Evolutionary conservation across 2,113 vertebrate species (phyloP).

Genomic region (Toxotes jaculatrix): DNA sequence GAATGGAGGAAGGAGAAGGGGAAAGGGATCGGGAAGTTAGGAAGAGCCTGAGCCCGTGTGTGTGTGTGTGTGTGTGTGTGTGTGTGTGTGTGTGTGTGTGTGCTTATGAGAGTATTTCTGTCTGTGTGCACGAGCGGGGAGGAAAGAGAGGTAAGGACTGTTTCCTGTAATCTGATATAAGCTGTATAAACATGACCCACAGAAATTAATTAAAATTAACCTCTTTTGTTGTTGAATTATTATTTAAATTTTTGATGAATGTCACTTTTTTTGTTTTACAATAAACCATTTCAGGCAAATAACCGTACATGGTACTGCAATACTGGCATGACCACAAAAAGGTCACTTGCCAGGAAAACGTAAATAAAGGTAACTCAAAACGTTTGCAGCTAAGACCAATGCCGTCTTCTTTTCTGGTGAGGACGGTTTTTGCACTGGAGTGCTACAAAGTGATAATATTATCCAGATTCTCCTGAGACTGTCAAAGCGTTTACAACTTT

Average conservation of each 20-base stretch:
- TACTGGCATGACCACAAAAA: background rate
- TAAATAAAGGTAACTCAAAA: no score
- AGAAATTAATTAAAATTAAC: background rate
- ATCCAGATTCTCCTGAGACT: background rate
- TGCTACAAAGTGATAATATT: background rate
- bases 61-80: background rate
- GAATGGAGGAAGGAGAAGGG: background rate
- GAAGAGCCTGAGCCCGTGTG: background rate
- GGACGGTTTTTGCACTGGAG: background rate
- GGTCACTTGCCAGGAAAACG: background rate
- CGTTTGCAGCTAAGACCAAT: background rate
- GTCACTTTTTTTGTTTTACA: no score
- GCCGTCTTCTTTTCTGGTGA: background rate
- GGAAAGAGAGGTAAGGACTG: background rate
- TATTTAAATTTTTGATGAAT: no score
- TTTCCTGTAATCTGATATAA: background rate
- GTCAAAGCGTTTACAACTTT: background rate
- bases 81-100: background rate
- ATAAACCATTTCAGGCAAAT: background rate
- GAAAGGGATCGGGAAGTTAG: constrained; percentile 20
- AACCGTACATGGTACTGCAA: background rate
- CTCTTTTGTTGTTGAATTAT: background rate
- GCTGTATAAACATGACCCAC: background rate
- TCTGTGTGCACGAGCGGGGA: background rate
- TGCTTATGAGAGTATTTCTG: background rate